Percentiles rank a stretch among this genome's conserved stretches.
Evolutionary conservation across 2,797 vertebrate species (phyloP).

Genomic region (Anabacerthia variegaticeps): DNA sequence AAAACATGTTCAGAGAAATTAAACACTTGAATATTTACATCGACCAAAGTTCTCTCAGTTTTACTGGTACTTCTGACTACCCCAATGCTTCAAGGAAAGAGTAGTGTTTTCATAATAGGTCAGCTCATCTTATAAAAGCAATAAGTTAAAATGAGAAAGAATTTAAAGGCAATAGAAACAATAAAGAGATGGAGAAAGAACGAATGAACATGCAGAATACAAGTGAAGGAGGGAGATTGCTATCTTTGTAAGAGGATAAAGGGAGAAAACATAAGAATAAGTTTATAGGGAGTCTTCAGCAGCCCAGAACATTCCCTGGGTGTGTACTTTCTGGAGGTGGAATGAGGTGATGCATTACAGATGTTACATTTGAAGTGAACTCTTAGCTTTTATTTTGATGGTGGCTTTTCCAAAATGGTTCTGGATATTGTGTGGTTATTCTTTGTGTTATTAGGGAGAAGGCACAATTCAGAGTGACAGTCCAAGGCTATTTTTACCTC

Average conservation of each 20-base stretch:
- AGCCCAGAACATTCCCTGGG: not conserved
- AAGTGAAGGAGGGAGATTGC: not conserved
- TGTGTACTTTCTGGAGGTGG: not conserved
- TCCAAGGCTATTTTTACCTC: not conserved
- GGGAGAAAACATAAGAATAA: not conserved
- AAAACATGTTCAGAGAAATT: not conserved
- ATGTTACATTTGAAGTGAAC: not conserved
- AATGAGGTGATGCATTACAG: not conserved
- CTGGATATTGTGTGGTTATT: not conserved
- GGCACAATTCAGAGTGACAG: not conserved
- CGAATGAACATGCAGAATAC: not conserved
- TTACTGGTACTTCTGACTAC: not conserved
- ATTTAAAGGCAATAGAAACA: not conserved
- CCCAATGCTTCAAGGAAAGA: not conserved
- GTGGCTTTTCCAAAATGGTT: not conserved
- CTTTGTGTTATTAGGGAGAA: not conserved
- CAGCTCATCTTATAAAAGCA: not conserved
- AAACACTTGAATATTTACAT: not conserved
- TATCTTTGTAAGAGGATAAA: not conserved
- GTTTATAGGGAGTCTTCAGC: not conserved
- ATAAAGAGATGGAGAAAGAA: not conserved
- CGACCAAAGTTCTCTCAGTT: not conserved
- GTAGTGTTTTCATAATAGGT: not conserved
- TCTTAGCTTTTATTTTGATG: not conserved
- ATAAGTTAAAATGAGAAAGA: not conserved